These are phyloP conservation scores for Lasioglossum malachurum DNA, from an alignment of 2,888 invertebrate genomes.

Conservation along the genomic window DNA sequence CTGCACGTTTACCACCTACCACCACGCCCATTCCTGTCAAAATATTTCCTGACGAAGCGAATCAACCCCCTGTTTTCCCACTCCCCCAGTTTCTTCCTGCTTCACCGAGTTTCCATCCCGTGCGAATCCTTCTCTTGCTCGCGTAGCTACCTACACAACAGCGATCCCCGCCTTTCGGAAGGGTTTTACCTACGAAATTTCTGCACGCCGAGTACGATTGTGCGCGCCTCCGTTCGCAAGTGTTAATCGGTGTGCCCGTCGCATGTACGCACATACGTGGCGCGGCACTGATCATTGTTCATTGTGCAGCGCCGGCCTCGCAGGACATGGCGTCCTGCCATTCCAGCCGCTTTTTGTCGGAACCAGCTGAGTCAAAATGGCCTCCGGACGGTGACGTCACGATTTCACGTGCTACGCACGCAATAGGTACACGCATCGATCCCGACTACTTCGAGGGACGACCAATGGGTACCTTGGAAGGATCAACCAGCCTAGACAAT, in stretches of 20 bases:
- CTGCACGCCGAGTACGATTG: slow-evolving; percentile 41
- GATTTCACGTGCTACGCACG: slow-evolving; percentile 66
- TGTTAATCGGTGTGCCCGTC: slow-evolving; percentile 27
- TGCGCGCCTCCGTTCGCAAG: not conserved
- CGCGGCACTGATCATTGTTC: slow-evolving; percentile 74
- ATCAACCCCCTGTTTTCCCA: slow-evolving; percentile 35
- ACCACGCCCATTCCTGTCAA: slow-evolving; percentile 82
- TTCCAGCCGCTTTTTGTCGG: slow-evolving; percentile 79
- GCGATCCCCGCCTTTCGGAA: slow-evolving; percentile 51
- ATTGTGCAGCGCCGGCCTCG: slow-evolving; percentile 69
- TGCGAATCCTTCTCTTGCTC: not conserved
- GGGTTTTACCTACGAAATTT: slow-evolving; percentile 71
- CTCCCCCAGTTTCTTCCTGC: not conserved
- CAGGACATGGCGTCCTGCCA: slow-evolving; percentile 81
- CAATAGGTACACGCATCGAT: slow-evolving; percentile 62
- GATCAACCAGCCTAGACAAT: not conserved
- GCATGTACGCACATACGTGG: slow-evolving; percentile 37
- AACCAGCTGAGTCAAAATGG: slow-evolving; percentile 84
- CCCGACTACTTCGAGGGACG: slow-evolving; percentile 34
- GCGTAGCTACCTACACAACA: not conserved
- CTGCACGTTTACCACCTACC: slow-evolving; percentile 18
- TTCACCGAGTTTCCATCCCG: not conserved
- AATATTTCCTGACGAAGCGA: slow-evolving; percentile 79
- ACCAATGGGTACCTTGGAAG: slow-evolving; percentile 50
- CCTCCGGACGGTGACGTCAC: slow-evolving; percentile 80